phyloP scores from a whole-genome alignment of 2,113 vertebrate species.

The Cyphomyrus plagiostoma region DNA sequence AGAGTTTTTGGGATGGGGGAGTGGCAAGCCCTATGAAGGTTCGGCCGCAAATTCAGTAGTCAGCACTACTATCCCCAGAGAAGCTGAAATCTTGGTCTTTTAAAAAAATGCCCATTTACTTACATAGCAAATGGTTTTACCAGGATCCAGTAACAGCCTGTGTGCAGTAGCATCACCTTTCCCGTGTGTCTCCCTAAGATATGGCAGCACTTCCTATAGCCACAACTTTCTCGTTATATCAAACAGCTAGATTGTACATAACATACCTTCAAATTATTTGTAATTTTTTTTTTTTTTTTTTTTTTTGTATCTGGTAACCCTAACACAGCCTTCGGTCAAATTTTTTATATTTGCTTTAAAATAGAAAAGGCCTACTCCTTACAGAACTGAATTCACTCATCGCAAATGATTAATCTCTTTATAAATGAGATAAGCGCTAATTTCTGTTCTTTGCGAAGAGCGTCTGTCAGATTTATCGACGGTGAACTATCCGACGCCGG shows the following conservation, averaged over 20 bases:
- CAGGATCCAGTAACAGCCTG: not conserved
- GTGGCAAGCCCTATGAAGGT: not conserved
- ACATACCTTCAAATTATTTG: not conserved
- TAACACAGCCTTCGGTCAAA: not conserved
- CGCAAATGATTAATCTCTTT: conserved; percentile 32
- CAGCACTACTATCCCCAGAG: not conserved
- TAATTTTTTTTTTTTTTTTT: not conserved
- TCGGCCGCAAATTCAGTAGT: not conserved
- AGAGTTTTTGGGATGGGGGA: conserved; percentile 20
- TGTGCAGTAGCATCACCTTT: not conserved
- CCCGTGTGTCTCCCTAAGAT: not conserved
- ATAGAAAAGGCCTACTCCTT: not conserved
- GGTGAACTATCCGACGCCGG: conserved; percentile 27
- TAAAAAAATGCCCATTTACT: not conserved
- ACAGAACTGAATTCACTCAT: conserved; percentile 17
- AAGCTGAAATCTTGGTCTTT: not conserved
- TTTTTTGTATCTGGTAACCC: not conserved
- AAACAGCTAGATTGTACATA: not conserved
- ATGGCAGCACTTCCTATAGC: not conserved
- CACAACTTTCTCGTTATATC: not conserved
- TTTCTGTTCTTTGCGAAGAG: conserved; percentile 14
- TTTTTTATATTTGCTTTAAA: not conserved
- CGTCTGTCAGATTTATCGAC: conserved; percentile 27
- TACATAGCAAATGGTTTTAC: not conserved
- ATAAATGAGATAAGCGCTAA: conserved; percentile 22